Conservation (phyloP, 1,140 invertebrate genomes). For the Halesus radiatus region DNA sequence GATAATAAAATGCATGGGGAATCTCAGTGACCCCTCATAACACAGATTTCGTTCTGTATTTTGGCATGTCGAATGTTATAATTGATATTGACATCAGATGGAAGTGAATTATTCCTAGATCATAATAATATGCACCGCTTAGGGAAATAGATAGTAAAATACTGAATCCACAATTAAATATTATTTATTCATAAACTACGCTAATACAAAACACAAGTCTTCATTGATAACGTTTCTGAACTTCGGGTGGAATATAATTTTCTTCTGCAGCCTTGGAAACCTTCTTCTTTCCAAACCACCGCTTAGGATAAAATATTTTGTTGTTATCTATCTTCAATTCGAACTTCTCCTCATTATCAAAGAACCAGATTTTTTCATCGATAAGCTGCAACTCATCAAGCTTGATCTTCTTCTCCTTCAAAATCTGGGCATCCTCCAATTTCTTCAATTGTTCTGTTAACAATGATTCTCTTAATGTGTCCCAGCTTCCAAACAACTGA, state of each 20-base stretch:
- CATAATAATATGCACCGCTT: too few relatives aligned
- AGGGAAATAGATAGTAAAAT: too few relatives aligned
- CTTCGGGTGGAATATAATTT: constrained; percentile 79
- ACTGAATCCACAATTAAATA: too few relatives aligned
- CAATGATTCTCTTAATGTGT: constrained; percentile 68
- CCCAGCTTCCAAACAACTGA: constrained; percentile 75
- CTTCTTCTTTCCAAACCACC: constrained; percentile 67
- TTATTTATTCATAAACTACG: too few relatives aligned
- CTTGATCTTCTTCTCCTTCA: constrained; percentile 73
- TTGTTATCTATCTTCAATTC: constrained; percentile 79
- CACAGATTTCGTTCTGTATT: too few relatives aligned
- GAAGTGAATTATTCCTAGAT: too few relatives aligned
- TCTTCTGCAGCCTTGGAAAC: constrained; percentile 67
- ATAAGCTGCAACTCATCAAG: constrained; percentile 72
- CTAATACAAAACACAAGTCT: background rate
- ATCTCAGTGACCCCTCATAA: too few relatives aligned
- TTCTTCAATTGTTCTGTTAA: constrained; percentile 73
- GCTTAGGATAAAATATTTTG: constrained; percentile 66
- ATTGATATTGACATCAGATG: too few relatives aligned
- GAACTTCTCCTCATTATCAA: constrained; percentile 82
- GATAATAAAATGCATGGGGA: too few relatives aligned
- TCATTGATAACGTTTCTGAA: constrained; percentile 58
- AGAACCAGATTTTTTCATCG: constrained; percentile 82
- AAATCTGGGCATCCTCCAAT: constrained; percentile 69
- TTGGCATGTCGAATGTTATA: too few relatives aligned